Conservation (phyloP, 2,888 invertebrate species). For the Diachrysia chrysitis region DNA sequence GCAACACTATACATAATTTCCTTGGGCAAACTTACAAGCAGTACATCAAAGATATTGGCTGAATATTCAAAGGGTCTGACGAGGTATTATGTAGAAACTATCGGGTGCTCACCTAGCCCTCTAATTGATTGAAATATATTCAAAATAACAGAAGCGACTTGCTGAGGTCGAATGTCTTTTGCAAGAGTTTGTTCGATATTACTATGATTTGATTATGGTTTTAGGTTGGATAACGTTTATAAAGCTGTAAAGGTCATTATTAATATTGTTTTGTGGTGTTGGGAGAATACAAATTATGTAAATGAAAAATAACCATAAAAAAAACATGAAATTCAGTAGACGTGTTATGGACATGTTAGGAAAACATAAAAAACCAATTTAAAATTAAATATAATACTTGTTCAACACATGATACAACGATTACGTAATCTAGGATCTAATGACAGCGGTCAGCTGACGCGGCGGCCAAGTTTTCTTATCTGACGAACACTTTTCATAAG, state of each 20-base stretch:
- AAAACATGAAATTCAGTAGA: background rate
- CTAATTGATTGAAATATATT: slow-evolving; percentile 86
- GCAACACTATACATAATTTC: slow-evolving; percentile 43
- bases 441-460: slow-evolving; percentile 78
- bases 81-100: slow-evolving; percentile 76
- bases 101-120: slow-evolving; percentile 70
- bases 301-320: no score
- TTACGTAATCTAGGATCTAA: slow-evolving; percentile 64
- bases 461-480: slow-evolving; percentile 82
- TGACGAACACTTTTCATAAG: slow-evolving; percentile 78
- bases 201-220: slow-evolving; percentile 21
- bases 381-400: background rate
- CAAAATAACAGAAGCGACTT: slow-evolving; percentile 74
- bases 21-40: slow-evolving; percentile 46
- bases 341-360: background rate
- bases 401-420: slow-evolving; percentile 25
- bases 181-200: slow-evolving; percentile 49
- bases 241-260: no score
- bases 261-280: no score
- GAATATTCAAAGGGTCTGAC: slow-evolving; percentile 83
- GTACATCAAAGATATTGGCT: slow-evolving; percentile 81
- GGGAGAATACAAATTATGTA: no score
- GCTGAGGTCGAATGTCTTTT: slow-evolving; percentile 64
- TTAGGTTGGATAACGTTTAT: background rate
- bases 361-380: background rate